Evolutionary conservation across 2,113 vertebrate species (phyloP), one percentile per base, ranked within the genome.

Genomic region (Seriola quinqueradiata): DNA sequence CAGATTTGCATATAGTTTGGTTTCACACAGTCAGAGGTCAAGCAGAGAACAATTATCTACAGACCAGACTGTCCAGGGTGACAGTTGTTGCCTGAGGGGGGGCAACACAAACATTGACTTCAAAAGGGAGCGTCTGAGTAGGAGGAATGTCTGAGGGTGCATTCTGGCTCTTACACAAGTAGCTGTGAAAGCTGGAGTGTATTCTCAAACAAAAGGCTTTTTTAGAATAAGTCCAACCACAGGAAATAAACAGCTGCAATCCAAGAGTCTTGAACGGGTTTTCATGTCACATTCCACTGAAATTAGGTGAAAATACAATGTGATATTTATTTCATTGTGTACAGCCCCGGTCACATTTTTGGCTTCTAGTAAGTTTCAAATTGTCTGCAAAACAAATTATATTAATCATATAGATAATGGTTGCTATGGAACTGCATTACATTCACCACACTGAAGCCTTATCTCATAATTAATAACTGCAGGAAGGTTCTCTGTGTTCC

Each of bases 141-240:
- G 46, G 74, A 83, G 16, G 36, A 67, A 67, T 16, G 19, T 67
- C 23, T 44, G 16, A 69, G 16, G 46, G n/a, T 61, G 4, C 21
- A 9, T 10, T 54, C 21, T 23, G n/a, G 9, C 11, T 69, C 36
- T 17, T 0, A 28, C 66, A 23, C 54, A 25, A 55, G n/a, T 11
- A 5, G 55, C 55, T 28, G 4, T 3, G 11, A 28, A 28, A 28
- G 28, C 28, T 28, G 55, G 23, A 58, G 55, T 25, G n/a, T 23
- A 23, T 11, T 11, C 52, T n/a, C 21, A 55, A 55, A 55, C 21
- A 23, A 23, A 57, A 57, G 54, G 54, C 3, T 11, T 23, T 12
- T 57, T 57, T 17, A 48, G 6, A 48, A 16, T 48, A 48, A 48
- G 4, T 48, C 46, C 4, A 48, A 17, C 5, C 2, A 4, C 1